phyloP scores from a whole-genome alignment of 2,797 vertebrate species.

The Simalia tracyae region DNA sequence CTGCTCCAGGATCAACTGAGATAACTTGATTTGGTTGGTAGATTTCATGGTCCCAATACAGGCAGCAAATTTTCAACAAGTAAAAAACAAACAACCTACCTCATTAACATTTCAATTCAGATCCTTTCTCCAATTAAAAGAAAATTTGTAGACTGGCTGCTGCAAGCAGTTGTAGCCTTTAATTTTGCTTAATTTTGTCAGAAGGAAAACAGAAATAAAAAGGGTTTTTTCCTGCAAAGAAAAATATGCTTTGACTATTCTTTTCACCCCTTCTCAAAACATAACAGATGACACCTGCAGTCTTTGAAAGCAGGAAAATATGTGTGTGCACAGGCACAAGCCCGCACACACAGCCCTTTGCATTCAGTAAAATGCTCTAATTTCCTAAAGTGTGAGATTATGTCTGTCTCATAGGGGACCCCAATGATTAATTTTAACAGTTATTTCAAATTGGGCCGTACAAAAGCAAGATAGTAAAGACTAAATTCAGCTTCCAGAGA shows the following conservation, averaged over 20 bases:
- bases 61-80: too few relatives aligned
- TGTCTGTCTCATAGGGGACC: conserved; percentile 23
- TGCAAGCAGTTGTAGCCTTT: conserved; percentile 12
- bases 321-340: neutral
- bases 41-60: too few relatives aligned
- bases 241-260: conserved; percentile 1
- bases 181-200: conserved; percentile 41
- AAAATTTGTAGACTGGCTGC: neutral
- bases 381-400: neutral
- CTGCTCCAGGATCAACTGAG: too few relatives aligned
- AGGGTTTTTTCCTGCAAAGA: neutral
- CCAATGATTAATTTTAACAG: conserved; percentile 27
- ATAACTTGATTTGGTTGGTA: too few relatives aligned
- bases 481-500: conserved; percentile 32
- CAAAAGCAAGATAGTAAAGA: conserved; percentile 32
- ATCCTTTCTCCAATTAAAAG: neutral
- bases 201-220: conserved; percentile 22
- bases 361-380: neutral
- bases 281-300: neutral
- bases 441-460: conserved; percentile 36
- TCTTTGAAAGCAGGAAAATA: neutral
- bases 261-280: conserved; percentile 10
- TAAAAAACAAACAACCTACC: too few relatives aligned
- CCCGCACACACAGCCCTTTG: neutral
- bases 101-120: conserved; percentile 29